Base-by-base conservation (phyloP, 53 echinoderm and acorn worm species). In the Mesocentrotus franciscanus region DNA sequence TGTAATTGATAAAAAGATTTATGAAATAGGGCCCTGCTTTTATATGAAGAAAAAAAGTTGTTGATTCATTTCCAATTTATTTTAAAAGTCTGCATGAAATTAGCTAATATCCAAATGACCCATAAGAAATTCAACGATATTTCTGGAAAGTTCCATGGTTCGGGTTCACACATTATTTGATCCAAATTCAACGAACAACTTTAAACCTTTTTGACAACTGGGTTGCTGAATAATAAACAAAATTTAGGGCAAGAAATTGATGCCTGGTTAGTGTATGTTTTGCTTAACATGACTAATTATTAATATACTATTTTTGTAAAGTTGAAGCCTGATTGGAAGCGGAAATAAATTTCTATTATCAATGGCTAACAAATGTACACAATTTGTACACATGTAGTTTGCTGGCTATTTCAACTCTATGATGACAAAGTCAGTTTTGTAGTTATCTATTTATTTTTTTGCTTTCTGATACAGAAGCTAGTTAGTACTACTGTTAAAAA, bases 381-480 rank as follows among this genome's bases (percentile, higher is more conserved):
- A 30, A 75, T 32, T 10, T 33, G 33, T 76, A 30, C 12, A 76
- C 76, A 76, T 76, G 33, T 14, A 68, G 8, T 24, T 22, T 68
- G 24, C 24, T 26, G 68, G 68, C 68, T 24, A 68, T 24, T 68
- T 33, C 14, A 76, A 33, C 76, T 33, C 29, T 76, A 32, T 30
- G 30, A 76, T 27, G 12, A 30, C 2, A 36, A 36, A 39, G 5
- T 64, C 12, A 12, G 15, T 6, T 18, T 64, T 18, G 5, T 11
- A 64, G 15, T 64, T 64, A 64, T 20, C 20, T 20, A 18, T 64
- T 0, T 18, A 7, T 64, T 81, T 81, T 6, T 79, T 81, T 81
- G 81, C 29, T 27, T 87, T 87, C 87, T 87, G 59, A 84, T 55
- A 84, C 84, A 84, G 84, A 58, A 87, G 85, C 56, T 85, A 24